Evolutionary conservation across 1,140 invertebrate genomes (phyloP).

Genomic region (Latrodectus geometricus): DNA sequence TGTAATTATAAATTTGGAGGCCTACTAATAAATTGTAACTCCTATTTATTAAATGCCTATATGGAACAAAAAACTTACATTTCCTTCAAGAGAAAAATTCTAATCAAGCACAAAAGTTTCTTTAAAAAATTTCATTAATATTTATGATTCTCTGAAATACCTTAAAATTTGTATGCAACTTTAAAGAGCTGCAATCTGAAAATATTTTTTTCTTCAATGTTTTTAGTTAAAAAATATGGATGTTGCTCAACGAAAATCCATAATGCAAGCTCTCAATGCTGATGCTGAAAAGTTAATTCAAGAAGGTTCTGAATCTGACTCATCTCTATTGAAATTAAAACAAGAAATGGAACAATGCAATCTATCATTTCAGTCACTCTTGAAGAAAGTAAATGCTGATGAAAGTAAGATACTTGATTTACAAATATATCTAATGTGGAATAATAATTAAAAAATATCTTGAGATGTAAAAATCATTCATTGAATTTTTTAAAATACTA

Average conservation of each 20-base stretch:
- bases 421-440: not conserved
- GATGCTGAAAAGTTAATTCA: conserved; percentile 93
- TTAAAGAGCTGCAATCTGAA: not conserved
- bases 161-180: no score
- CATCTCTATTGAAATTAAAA: conserved; percentile 84
- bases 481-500: not conserved
- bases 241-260: conserved; percentile 93
- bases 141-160: no score
- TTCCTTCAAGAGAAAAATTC: no score
- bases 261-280: conserved; percentile 93
- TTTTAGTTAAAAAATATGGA: conserved; percentile 76
- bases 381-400: conserved; percentile 76
- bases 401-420: conserved; percentile 62
- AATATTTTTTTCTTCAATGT: not conserved
- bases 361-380: conserved; percentile 92
- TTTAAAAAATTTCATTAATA: no score
- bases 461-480: not conserved
- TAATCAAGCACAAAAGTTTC: no score
- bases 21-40: no score
- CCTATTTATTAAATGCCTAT: no score
- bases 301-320: conserved; percentile 92
- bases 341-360: conserved; percentile 97
- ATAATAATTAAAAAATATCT: not conserved
- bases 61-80: no score
- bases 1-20: no score